Evolutionary conservation across 2,888 invertebrate species (phyloP).

Genomic region (Mechanitis messenoides): DNA sequence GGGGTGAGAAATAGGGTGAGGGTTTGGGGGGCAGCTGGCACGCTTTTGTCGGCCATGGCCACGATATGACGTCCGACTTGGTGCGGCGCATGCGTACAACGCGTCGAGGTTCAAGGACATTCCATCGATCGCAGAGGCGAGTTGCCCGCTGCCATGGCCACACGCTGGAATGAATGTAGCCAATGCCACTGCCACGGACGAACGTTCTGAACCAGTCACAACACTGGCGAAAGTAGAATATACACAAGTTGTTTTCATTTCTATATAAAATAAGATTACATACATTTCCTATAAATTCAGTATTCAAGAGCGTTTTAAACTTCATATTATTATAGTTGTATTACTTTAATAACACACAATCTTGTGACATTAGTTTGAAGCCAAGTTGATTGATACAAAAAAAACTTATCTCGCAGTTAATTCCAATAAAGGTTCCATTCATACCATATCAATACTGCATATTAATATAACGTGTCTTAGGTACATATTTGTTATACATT

Average conservation of each 20-base stretch:
- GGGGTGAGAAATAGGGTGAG: constrained; percentile 30
- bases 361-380: background rate
- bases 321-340: too few species aligned
- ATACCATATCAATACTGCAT: constrained; percentile 24
- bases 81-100: constrained; percentile 53
- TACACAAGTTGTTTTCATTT: background rate
- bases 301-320: background rate
- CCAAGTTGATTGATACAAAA: constrained; percentile 1
- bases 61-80: constrained; percentile 63
- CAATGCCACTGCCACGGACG: constrained; percentile 52
- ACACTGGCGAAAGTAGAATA: background rate
- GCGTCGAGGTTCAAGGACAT: constrained; percentile 64
- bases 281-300: too few species aligned
- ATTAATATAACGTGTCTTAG: background rate
- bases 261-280: background rate
- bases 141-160: constrained; percentile 53
- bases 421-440: constrained; percentile 1
- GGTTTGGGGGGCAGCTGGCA: constrained; percentile 37
- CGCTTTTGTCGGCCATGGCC: constrained; percentile 67
- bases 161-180: constrained; percentile 56
- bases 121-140: constrained; percentile 60
- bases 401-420: background rate
- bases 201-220: constrained; percentile 22
- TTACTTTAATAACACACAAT: background rate
- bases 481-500: constrained; percentile 23